Base-by-base conservation (phyloP, 2,888 invertebrate genomes). In the Phasia obesa region DNA sequence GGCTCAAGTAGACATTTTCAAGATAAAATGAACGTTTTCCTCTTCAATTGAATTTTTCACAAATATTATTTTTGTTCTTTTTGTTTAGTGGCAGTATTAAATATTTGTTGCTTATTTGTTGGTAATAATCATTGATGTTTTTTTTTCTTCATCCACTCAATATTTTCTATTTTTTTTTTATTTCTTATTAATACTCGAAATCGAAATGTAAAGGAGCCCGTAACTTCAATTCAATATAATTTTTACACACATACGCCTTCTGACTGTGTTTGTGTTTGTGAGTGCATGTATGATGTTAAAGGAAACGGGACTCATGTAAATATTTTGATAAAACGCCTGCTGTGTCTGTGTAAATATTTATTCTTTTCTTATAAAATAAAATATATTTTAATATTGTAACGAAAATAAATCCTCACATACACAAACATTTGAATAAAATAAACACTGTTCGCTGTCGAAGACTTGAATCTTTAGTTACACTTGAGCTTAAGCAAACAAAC, bases 301-400 rank as follows among this genome's bases (percentile, higher is more conserved):
- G 27, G 57, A 60, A 65, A 65, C 25, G 57, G 57, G 27, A 70
- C 25, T 86, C 86, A 85, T 86, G 88, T 88, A 89, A 89, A 89
- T 89, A 87, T 89, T 89, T 87, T 89, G 89, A 89, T 89, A 89
- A 89, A 89, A 88, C 88, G 90, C 90, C 89, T 88, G 89, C 89
- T 89, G 89, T 87, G 88, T 86, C 87, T 85, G 85, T 64, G 87
- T 88, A 89, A 89, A 88, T 89, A 89, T 89, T 89, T 89, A 89
- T 69, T 73, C 42, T 83, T 79, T 71, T 70, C 64, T 74, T 62
- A 44, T 51, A 69, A 60, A 25, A 76, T 35, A 38, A n/a, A n/a
- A 55, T 31, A 42, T 57, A 49, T 65, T 49, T 65, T 25, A 17
- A 27, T 42, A 59, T 35, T 35, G 23, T 59, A 13, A 31, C 67